Percentiles rank a stretch among this genome's conserved stretches.
These are phyloP conservation scores for Epinephelus fuscoguttatus DNA, from an alignment of 2,113 vertebrate genomes.

Conservation along the genomic window DNA sequence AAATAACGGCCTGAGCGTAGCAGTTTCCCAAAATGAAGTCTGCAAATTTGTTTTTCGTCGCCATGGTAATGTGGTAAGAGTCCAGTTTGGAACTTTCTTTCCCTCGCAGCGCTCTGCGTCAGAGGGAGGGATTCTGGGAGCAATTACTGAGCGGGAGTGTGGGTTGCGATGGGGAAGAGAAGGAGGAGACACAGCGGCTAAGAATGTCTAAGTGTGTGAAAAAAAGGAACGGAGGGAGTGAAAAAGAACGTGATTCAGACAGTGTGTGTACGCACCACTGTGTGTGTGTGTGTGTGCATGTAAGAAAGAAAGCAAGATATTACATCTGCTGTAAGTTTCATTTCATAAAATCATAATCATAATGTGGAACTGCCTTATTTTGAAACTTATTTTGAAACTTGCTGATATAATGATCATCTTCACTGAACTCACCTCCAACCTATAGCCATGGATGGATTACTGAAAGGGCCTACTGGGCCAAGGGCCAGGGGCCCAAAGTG, in stretches of 20 bases:
- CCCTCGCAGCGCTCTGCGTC: constrained; percentile 55
- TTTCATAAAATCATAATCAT: background rate
- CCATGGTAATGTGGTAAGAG: constrained; percentile 54
- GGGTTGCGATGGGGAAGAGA: constrained; percentile 48
- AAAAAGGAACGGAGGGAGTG: constrained; percentile 32
- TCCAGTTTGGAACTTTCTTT: constrained; percentile 63
- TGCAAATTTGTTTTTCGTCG: constrained; percentile 61
- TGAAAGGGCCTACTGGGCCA: no score
- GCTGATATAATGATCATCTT: constrained; percentile 17
- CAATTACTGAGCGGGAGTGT: constrained; percentile 75
- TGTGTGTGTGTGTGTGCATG: background rate
- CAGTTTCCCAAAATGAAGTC: constrained; percentile 55
- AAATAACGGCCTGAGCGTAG: constrained; percentile 36
- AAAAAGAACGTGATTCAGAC: constrained; percentile 45
- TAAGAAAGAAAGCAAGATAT: background rate
- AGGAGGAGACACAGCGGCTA: constrained; percentile 51
- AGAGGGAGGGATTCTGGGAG: constrained; percentile 73
- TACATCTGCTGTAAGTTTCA: background rate
- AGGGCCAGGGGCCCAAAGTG: no score
- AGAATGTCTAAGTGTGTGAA: constrained; percentile 61
- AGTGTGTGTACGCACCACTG: background rate
- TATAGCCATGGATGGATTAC: background rate
- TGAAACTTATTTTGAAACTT: constrained; percentile 26
- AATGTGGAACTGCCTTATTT: constrained; percentile 8
- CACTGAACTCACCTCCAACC: constrained; percentile 21